These are phyloP conservation scores for Delia radicum DNA, from an alignment of 1,140 invertebrate species.

Conservation along the genomic window DNA sequence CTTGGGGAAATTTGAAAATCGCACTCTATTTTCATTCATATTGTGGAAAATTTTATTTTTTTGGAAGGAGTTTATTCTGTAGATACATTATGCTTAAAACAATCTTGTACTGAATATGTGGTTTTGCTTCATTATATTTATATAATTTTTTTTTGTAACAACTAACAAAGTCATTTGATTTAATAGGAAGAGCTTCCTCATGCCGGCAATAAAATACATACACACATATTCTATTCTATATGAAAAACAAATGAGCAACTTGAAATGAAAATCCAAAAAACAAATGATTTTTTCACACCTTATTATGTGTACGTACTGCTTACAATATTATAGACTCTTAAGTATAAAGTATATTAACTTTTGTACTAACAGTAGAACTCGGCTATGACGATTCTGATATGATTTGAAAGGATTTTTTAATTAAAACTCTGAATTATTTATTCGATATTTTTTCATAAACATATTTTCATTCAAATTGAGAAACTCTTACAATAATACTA, in stretches of 20 bases:
- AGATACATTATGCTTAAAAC: not conserved
- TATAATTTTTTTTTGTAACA: not conserved
- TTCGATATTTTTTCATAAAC: too few relatives aligned
- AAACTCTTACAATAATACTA: too few relatives aligned
- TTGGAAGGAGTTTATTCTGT: not conserved
- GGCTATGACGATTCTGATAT: not conserved
- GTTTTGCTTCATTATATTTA: not conserved
- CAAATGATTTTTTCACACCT: not conserved
- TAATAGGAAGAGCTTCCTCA: not conserved
- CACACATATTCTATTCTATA: not conserved
- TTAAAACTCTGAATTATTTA: too few relatives aligned
- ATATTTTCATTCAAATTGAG: too few relatives aligned
- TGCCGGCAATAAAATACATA: not conserved
- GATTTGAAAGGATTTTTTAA: too few relatives aligned
- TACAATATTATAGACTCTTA: not conserved
- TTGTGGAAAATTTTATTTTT: not conserved
- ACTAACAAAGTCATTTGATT: not conserved
- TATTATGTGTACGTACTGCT: not conserved
- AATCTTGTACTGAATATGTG: not conserved
- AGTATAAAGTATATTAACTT: not conserved
- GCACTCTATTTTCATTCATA: conserved; percentile 45
- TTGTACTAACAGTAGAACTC: not conserved
- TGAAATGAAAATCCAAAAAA: not conserved
- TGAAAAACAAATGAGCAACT: conserved; percentile 4
- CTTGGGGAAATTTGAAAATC: conserved; percentile 55